These are phyloP conservation scores for Bombus haemorrhoidalis DNA, from an alignment of 1,140 invertebrate genomes.

Conservation along the genomic window DNA sequence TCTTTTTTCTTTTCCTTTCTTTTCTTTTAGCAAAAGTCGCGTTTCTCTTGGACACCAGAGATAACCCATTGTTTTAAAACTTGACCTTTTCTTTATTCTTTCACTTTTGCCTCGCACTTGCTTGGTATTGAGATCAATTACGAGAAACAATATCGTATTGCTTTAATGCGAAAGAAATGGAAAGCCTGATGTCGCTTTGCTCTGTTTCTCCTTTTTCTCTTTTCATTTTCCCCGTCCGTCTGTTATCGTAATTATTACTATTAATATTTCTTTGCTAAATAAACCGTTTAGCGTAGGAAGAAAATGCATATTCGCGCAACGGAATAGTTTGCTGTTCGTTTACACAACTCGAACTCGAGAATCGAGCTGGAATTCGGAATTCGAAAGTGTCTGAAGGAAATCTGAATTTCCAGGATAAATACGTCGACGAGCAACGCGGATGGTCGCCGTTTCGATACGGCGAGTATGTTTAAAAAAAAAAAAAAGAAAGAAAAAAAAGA, in stretches of 20 bases:
- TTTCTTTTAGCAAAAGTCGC: too few relatives aligned
- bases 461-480: neutral
- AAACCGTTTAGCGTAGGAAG: neutral
- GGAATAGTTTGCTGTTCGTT: conserved; percentile 51
- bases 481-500: neutral
- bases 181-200: too few relatives aligned
- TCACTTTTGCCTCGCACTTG: too few relatives aligned
- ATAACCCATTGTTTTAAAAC: neutral
- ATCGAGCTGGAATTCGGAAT: neutral
- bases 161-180: too few relatives aligned
- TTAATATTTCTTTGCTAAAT: neutral
- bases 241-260: neutral
- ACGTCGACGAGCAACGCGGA: neutral
- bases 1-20: too few relatives aligned
- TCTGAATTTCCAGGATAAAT: neutral
- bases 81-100: neutral
- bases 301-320: conserved; percentile 3
- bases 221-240: neutral
- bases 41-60: neutral
- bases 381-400: too few relatives aligned
- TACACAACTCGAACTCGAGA: conserved; percentile 10
- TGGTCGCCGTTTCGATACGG: too few relatives aligned
- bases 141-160: conserved; percentile 21
- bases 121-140: conserved; percentile 50
- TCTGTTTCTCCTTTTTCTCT: neutral